Evolutionary conservation across 2,888 invertebrate genomes (phyloP).

Genomic region (Stenotaenia linearis): DNA sequence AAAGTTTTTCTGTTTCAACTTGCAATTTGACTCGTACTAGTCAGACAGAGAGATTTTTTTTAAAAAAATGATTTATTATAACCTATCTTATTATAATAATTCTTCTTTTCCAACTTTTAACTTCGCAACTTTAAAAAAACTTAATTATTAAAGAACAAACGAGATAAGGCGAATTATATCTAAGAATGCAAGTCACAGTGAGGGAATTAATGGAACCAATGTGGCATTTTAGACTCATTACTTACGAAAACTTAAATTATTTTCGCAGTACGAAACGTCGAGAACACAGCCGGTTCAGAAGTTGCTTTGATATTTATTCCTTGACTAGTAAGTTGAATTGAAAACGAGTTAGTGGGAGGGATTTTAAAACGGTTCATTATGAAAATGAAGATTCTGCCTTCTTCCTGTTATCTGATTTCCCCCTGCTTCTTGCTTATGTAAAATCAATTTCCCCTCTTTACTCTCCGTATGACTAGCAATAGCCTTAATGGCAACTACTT

Average conservation of each 20-base stretch:
- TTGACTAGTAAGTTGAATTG: neutral
- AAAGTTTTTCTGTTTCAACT: neutral
- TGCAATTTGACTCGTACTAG: neutral
- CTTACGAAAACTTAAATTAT: neutral
- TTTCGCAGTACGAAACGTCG: neutral
- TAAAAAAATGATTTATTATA: neutral
- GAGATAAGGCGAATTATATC: too few species aligned
- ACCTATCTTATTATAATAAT: neutral
- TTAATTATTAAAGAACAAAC: too few species aligned
- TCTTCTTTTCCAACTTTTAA: too few species aligned
- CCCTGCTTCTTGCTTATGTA: constrained; percentile 16
- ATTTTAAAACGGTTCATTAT: constrained; percentile 22
- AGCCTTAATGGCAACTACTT: neutral
- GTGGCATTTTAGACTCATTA: neutral
- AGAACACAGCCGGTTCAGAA: neutral
- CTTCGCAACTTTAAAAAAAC: too few species aligned
- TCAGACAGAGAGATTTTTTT: neutral
- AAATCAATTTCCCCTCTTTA: constrained; percentile 10
- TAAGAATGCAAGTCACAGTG: too few species aligned
- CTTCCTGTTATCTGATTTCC: neutral
- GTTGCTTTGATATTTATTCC: neutral
- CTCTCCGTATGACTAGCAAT: neutral
- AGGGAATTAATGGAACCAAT: too few species aligned
- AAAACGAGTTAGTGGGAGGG: constrained; percentile 10
- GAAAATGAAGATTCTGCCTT: constrained; percentile 22